Percentiles rank a stretch among this genome's conserved stretches.
Conservation (phyloP, 2,888 invertebrate species). For the Acrobasis suavella region DNA sequence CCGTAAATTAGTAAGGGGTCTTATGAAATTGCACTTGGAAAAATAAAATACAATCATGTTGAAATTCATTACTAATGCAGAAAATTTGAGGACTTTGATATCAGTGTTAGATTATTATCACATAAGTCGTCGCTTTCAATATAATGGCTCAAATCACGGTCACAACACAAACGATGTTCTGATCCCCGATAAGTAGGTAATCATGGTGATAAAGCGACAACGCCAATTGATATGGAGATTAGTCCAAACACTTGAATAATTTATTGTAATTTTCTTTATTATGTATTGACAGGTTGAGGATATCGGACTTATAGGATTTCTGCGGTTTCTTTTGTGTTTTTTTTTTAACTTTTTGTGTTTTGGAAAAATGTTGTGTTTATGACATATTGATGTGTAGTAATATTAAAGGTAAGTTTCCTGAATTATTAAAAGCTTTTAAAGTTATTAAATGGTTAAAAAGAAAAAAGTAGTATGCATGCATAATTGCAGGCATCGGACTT, state of each 20-base stretch:
- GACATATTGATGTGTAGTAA: background rate
- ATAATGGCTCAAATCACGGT: conserved; percentile 42
- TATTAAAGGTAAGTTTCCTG: background rate
- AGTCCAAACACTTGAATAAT: conserved; percentile 29
- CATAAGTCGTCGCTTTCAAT: conserved; percentile 3
- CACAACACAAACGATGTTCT: conserved; percentile 39
- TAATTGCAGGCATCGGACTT: too few species aligned
- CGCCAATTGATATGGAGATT: conserved; percentile 45
- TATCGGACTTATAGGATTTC: background rate
- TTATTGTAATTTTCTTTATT: conserved; percentile 20
- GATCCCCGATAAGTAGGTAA: conserved; percentile 49
- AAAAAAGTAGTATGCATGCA: too few species aligned
- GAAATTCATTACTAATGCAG: conserved; percentile 5
- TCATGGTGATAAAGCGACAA: conserved; percentile 46
- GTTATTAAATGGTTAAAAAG: too few species aligned
- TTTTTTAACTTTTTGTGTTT: background rate
- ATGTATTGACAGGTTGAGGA: conserved; percentile 9
- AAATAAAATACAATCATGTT: background rate
- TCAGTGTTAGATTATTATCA: background rate
- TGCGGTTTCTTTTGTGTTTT: background rate
- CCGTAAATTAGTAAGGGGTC: background rate
- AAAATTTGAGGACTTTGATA: background rate
- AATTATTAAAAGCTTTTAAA: background rate
- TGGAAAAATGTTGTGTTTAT: conserved; percentile 12
- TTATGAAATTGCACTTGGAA: background rate